A percentile compares a stretch with the other conserved stretches of the same genome.
phyloP scores from a whole-genome alignment of 1,140 invertebrate species.

The Drosophila teissieri region DNA sequence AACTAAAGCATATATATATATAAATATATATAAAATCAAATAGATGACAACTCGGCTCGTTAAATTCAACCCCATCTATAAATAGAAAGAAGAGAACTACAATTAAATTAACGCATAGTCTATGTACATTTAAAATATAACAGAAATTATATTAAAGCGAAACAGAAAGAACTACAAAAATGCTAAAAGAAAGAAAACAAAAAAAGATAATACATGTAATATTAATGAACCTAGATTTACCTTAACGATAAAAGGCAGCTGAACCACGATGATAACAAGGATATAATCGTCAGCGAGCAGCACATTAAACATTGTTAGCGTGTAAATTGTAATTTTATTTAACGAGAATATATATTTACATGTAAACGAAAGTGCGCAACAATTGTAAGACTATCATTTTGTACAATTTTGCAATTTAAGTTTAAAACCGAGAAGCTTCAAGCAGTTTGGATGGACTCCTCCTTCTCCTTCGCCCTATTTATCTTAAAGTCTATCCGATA shows the following conservation, averaged over 20 bases:
- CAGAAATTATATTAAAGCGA: constrained; percentile 74
- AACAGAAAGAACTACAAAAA: constrained; percentile 27
- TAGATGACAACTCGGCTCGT: constrained; percentile 66
- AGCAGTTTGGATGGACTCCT: constrained; percentile 52
- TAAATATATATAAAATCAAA: constrained; percentile 2
- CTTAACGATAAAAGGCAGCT: constrained; percentile 66
- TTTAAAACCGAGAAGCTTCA: constrained; percentile 58
- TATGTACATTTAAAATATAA: constrained; percentile 82
- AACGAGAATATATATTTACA: constrained; percentile 52
- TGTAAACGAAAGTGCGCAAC: constrained; percentile 54
- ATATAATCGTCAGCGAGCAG: constrained; percentile 62
- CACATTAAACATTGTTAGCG: constrained; percentile 75
- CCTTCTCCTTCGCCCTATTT: constrained; percentile 1
- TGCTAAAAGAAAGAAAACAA: constrained; percentile 24
- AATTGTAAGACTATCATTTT: constrained; percentile 70
- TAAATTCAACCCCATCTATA: constrained; percentile 69
- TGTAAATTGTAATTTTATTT: constrained; percentile 78
- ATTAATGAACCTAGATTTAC: constrained; percentile 73
- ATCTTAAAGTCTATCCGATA: constrained; percentile 13
- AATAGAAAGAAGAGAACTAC: constrained; percentile 66
- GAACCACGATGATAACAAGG: constrained; percentile 37
- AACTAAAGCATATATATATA: constrained; percentile 30
- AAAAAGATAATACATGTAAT: constrained; percentile 53
- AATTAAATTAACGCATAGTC: constrained; percentile 73
- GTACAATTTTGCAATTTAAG: constrained; percentile 78